These are phyloP conservation scores for Laothoe populi DNA, from an alignment of 2,888 invertebrate genomes.

Conservation along the genomic window DNA sequence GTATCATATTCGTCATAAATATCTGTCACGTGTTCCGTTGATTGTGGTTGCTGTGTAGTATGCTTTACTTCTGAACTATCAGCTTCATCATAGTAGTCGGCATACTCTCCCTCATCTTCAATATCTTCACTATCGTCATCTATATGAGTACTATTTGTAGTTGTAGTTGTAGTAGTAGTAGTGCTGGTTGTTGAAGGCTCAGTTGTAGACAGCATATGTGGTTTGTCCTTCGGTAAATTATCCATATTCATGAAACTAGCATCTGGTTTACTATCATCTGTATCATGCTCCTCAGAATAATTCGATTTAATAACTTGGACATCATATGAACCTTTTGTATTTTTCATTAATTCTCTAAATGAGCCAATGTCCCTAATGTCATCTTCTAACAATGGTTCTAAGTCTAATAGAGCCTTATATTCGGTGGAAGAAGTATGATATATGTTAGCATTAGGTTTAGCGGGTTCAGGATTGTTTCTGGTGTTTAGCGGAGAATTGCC, in stretches of 20 bases:
- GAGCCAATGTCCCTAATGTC: conserved; percentile 80
- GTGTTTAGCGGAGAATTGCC: conserved; percentile 49
- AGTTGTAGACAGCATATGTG: conserved; percentile 43
- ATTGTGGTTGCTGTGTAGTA: conserved; percentile 56
- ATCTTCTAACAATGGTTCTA: conserved; percentile 85
- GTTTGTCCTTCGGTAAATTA: conserved; percentile 61
- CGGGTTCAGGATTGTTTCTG: conserved; percentile 49
- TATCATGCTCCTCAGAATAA: conserved; percentile 50
- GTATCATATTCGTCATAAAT: conserved; percentile 79
- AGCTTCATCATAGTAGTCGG: conserved; percentile 72
- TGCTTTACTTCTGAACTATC: conserved; percentile 62
- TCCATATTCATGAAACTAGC: conserved; percentile 73
- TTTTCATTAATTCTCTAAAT: conserved; percentile 79
- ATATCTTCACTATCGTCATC: conserved; percentile 57
- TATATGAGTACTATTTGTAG: conserved; percentile 46
- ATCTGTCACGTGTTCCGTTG: conserved; percentile 63
- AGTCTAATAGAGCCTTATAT: conserved; percentile 79
- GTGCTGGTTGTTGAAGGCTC: conserved; percentile 45
- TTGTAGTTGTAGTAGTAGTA: conserved; percentile 42
- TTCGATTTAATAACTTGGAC: conserved; percentile 84
- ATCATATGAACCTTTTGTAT: conserved; percentile 75
- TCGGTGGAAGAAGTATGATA: conserved; percentile 72
- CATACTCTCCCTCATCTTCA: conserved; percentile 68
- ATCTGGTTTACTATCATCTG: conserved; percentile 73
- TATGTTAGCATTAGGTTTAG: conserved; percentile 51